Base-by-base conservation (phyloP, 2,113 vertebrate genomes). In the Nanorana parkeri region DNA sequence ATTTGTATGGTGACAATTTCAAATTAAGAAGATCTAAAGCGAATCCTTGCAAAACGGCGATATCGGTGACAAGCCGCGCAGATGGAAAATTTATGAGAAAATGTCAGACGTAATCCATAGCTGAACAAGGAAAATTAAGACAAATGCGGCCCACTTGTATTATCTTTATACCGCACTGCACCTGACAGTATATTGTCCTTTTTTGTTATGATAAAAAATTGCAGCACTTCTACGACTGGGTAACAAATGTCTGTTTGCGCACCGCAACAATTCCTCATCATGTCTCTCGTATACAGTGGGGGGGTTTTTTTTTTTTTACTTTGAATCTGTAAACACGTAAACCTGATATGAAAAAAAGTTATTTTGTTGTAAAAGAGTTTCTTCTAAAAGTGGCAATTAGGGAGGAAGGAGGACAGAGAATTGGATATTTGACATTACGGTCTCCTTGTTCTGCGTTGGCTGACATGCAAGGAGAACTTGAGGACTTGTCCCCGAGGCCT, bases 41-140 rank as follows among this genome's bases (percentile, higher is more conserved):
- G 41, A 47, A 47, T 47, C 41, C 41, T 15, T 47, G 41, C 41
- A 47, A 47, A 47, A 1, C 10, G 13, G 41, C 41, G 10, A 8
- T 79, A 51, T 79, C 67, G 78, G 6, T 78, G 84, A 80, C 32
- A 83, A 75, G 32, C 20, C 54, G 11, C 41, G 41, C 41, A 47
- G 41, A 47, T 47, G 41, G 41, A 87, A 85, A 85, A 73, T 47
- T 83, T 76, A 64, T 80, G 77, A 80, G 69, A 83, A 83, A 66
- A 61, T 74, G 72, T 86, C 83, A 86, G 84, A 78, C 80, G 63
- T 85, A 86, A 81, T 41, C 29, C 77, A 80, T 78, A 81, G 77
- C 81, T 84, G 85, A 89, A 73, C 68, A 84, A 79, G 88, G 76
- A 61, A 84, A 85, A 88, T 84, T 77, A 87, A 89, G 78, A 87